These are phyloP conservation scores for Andrena praecox DNA, from an alignment of 2,888 invertebrate genomes.

Conservation along the genomic window DNA sequence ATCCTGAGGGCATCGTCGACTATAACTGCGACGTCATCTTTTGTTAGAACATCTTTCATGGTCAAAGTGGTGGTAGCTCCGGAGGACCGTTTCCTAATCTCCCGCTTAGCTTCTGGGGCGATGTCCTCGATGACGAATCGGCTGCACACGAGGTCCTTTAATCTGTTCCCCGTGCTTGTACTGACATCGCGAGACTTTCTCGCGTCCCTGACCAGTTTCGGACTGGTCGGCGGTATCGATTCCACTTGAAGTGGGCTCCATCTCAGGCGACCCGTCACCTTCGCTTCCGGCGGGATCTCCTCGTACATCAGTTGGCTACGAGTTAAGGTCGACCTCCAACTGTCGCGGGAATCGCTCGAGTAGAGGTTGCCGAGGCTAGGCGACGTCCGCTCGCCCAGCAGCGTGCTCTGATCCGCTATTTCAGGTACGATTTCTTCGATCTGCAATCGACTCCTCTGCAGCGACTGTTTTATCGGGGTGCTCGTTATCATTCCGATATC, in stretches of 20 bases:
- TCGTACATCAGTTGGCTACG: conserved; percentile 56
- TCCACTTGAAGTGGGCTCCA: conserved; percentile 68
- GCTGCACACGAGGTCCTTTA: conserved; percentile 56
- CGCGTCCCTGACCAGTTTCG: conserved; percentile 18
- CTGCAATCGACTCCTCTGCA: conserved; percentile 64
- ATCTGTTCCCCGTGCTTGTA: conserved; percentile 68
- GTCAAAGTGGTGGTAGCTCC: conserved; percentile 79
- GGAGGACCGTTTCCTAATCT: conserved; percentile 60
- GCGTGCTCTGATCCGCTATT: conserved; percentile 43
- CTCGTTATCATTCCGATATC: conserved; percentile 81
- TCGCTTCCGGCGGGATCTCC: conserved; percentile 62
- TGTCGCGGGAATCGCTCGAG: conserved; percentile 47
- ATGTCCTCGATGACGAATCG: conserved; percentile 73
- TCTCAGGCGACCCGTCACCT: conserved; percentile 54
- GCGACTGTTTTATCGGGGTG: conserved; percentile 73
- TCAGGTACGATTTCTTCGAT: conserved; percentile 70
- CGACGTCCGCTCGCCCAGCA: conserved; percentile 18
- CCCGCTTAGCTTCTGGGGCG: conserved; percentile 59
- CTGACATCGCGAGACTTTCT: conserved; percentile 69
- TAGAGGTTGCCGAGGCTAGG: conserved; percentile 40
- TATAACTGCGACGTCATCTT: conserved; percentile 74
- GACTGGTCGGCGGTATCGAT: conserved; percentile 61
- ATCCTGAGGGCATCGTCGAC: conserved; percentile 77
- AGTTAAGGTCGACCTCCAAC: conserved; percentile 59
- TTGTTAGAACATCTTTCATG: conserved; percentile 79